Evolutionary conservation across 2,888 invertebrate genomes (phyloP), one percentile per base, ranked within the genome.

Genomic region (Petrophora chlorosata): DNA sequence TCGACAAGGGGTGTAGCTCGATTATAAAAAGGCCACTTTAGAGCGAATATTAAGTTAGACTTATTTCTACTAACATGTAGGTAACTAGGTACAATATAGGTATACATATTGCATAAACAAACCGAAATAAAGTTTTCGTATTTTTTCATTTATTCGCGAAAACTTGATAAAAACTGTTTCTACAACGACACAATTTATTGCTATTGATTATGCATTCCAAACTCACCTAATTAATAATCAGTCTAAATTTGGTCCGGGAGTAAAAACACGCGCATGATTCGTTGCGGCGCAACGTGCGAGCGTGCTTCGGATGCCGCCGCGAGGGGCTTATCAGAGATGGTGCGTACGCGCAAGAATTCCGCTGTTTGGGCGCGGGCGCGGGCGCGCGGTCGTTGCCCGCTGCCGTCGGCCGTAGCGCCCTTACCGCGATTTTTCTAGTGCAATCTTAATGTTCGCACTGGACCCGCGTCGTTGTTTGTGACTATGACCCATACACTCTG

Each of bases 291-390:
- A 12, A 9, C 70, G 71, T 71, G 69, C 67, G 70, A 53, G 68
- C 76, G 73, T 72, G 71, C 76, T 61, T 67, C 62, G 64, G 77
- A 82, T 79, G 76, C 81, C 79, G 73, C 71, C 70, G 67, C 72
- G 73, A 77, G 79, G 73, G 76, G 72, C 76, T 77, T 76, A 65
- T 69, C 66, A 69, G 73, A 70, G 72, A 76, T 74, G 76, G 70
- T 72, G 77, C 79, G 82, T 79, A 85, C 84, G 86, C 84, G 75
- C 73, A 82, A 80, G 78, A 82, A 87, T 87, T 85, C 73, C 81
- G 80, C 70, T 81, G 80, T 82, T 55, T 56, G 49, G 50, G 53
- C 59, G 64, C 61, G 49, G 50, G 53, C 59, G 64, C 61, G 59
- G 16, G 49, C 46, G 61, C 70, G 61, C 70, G 79, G 77, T 82